Evolutionary conservation across 2,888 invertebrate species (phyloP), one percentile per base, ranked within the genome.

Genomic region (Heliothis peltigera): DNA sequence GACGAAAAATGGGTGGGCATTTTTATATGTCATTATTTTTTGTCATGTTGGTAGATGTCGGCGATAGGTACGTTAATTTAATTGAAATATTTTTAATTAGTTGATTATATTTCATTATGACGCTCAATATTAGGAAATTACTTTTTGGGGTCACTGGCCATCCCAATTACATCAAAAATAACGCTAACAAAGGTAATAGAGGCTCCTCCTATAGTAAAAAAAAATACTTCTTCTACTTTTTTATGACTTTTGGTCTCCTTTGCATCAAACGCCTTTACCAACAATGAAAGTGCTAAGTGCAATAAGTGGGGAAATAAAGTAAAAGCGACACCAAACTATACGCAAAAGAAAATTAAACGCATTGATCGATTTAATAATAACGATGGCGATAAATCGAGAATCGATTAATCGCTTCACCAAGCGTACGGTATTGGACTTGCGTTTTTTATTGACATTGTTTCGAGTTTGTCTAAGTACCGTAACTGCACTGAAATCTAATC

Each of bases 321-420:
- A 28, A 32, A 18, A 39, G 17, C 10, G 6, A 5, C 7, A 46
- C 15, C 53, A 44, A 12, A 54, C 42, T 42, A 53, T 22, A 43
- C 52, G 18, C 44, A 53, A 59, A 48, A 64, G 70, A 64, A 59
- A 71, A 74, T 75, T 53, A 54, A 64, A 39, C 56, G 22, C 49
- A 28, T 43, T 64, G 53, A 70, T 64, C 64, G 47, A 73, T 70
- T 68, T 49, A 68, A 59, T 70, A 70, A 54, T 59, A 60, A 66
- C 51, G 49, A 61, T 47, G 65, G 57, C 65, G 57, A 73, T 74
- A 70, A 76, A 79, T 76, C 77, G 28, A 61, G 58, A 79, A 79
- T 76, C 79, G 61, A 79, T 78, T 76, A 70, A 61, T 54, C 77
- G 77, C 79, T 79, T 70, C 79, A 70, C 44, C 56, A 64, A 77